Conservation (phyloP, 2,797 vertebrate species). For the Neostethus bicornis region DNA sequence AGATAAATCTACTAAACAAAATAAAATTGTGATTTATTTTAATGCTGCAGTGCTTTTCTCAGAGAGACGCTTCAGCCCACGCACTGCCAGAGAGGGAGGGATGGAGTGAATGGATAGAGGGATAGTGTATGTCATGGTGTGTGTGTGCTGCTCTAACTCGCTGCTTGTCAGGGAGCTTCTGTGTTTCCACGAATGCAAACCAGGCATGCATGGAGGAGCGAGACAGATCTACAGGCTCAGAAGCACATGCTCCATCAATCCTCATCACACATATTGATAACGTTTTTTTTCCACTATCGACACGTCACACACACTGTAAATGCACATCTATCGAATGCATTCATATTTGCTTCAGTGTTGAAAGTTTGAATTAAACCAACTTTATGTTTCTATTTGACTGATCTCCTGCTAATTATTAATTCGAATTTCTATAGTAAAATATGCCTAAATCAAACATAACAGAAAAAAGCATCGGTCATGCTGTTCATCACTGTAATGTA, state of each 20-base stretch:
- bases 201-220: constrained; percentile 5
- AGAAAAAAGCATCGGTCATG: no score
- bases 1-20: neutral
- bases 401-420: neutral
- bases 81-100: constrained; percentile 37
- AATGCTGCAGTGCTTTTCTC: constrained; percentile 67
- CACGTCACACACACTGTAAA: neutral
- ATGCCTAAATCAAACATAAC: no score
- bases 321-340: no score
- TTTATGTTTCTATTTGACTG: neutral
- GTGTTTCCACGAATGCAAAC: constrained; percentile 17
- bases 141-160: constrained; percentile 26
- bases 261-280: neutral
- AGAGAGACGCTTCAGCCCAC: constrained; percentile 70
- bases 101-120: constrained; percentile 37
- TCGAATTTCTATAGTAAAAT: no score
- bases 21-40: constrained; percentile 23
- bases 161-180: constrained; percentile 40
- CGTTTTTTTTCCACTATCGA: neutral
- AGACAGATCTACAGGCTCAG: neutral
- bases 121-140: constrained; percentile 11
- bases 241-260: neutral
- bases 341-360: no score
- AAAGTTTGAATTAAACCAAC: no score
- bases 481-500: no score